A percentile compares a stretch with the other conserved stretches of the same genome.
Evolutionary conservation across 2,888 invertebrate genomes (phyloP).

Genomic region (Fragum fragum): DNA sequence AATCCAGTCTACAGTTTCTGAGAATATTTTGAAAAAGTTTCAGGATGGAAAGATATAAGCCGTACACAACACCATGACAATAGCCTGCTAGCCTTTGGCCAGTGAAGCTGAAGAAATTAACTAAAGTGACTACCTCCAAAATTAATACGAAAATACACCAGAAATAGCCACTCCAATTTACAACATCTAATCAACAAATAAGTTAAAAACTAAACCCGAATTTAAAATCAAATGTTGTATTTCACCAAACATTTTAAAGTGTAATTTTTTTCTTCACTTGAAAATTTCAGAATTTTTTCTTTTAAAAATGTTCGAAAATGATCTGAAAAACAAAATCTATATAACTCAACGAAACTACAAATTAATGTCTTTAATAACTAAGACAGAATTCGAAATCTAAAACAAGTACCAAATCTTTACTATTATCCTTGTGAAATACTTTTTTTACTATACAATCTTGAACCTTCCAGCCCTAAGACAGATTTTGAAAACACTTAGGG

Average conservation of each 20-base stretch:
- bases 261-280: neutral
- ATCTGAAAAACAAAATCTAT: neutral
- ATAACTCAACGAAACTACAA: neutral
- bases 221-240: neutral
- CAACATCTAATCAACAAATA: conserved; percentile 16
- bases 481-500: too few relatives aligned
- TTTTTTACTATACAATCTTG: too few relatives aligned
- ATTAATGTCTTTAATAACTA: neutral
- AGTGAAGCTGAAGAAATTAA: too few relatives aligned
- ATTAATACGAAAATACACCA: conserved; percentile 10
- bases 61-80: too few relatives aligned
- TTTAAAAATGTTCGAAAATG: neutral
- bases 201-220: conserved; percentile 21
- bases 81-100: too few relatives aligned
- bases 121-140: conserved; percentile 28
- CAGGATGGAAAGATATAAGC: too few relatives aligned
- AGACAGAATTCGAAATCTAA: too few relatives aligned
- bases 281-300: neutral
- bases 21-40: too few relatives aligned
- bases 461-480: too few relatives aligned
- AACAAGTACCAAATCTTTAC: too few relatives aligned
- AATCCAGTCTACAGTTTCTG: too few relatives aligned
- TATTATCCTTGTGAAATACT: too few relatives aligned
- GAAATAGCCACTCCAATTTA: conserved; percentile 15
- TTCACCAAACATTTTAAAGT: neutral